phyloP scores from a whole-genome alignment of 2,888 invertebrate species.

The Plusia festucae region DNA sequence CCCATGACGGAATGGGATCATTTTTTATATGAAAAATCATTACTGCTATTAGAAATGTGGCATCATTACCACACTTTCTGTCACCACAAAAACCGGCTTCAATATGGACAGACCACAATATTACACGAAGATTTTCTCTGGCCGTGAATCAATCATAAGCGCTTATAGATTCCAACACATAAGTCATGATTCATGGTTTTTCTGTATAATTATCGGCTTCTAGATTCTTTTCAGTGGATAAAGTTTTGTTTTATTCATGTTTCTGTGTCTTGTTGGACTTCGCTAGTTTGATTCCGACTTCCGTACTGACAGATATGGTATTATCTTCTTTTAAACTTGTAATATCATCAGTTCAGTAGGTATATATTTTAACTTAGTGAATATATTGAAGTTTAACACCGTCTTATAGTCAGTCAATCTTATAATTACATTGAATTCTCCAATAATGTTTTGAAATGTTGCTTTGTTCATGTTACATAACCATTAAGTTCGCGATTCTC shows the following conservation, averaged over 20 bases:
- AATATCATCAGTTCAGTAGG: neutral
- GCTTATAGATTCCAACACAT: slow-evolving; percentile 40
- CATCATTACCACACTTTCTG: slow-evolving; percentile 54
- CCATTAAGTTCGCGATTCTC: slow-evolving; percentile 1
- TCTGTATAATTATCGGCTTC: slow-evolving; percentile 38
- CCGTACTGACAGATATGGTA: neutral
- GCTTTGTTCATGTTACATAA: neutral
- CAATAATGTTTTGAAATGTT: neutral
- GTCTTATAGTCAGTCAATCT: neutral
- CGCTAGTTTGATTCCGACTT: slow-evolving; percentile 19
- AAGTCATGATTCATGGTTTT: slow-evolving; percentile 43
- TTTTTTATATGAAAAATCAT: slow-evolving; percentile 35
- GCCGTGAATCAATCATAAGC: slow-evolving; percentile 48
- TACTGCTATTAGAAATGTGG: slow-evolving; percentile 50
- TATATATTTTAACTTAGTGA: neutral
- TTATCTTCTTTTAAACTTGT: neutral
- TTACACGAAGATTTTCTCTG: slow-evolving; percentile 45
- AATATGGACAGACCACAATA: slow-evolving; percentile 41
- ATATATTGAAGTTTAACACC: neutral
- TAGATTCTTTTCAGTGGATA: slow-evolving; percentile 31
- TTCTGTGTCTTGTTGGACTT: neutral
- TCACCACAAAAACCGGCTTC: slow-evolving; percentile 52
- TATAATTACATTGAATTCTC: neutral
- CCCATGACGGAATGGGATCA: slow-evolving; percentile 27
- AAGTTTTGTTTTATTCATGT: slow-evolving; percentile 13